Evolutionary conservation across 2,797 vertebrate genomes (phyloP).

Genomic region (Danio aesculapii): DNA sequence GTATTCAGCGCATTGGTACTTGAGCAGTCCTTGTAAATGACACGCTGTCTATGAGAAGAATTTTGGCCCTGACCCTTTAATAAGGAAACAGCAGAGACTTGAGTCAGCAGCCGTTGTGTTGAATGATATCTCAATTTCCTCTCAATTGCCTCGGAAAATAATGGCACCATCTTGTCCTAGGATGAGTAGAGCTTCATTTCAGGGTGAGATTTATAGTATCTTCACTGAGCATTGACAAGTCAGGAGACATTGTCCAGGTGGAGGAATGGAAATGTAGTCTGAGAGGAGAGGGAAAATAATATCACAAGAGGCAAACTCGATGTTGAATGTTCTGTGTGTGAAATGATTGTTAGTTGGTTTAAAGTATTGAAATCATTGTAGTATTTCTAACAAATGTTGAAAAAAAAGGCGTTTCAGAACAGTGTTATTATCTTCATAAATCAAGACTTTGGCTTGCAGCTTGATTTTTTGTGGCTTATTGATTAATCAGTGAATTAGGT

Average conservation of each 20-base stretch:
- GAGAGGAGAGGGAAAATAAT: not conserved
- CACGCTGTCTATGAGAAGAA: slow-evolving; percentile 14
- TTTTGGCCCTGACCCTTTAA: slow-evolving; percentile 73
- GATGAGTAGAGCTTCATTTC: slow-evolving; percentile 70
- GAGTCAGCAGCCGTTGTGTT: slow-evolving; percentile 78
- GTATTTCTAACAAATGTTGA: not conserved
- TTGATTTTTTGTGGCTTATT: not conserved
- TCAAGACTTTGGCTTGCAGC: slow-evolving; percentile 19
- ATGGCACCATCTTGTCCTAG: slow-evolving; percentile 72
- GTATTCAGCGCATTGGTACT: not conserved
- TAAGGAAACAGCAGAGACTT: slow-evolving; percentile 74
- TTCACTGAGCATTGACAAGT: slow-evolving; percentile 60
- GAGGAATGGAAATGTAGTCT: slow-evolving; percentile 30
- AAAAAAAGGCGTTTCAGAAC: not conserved
- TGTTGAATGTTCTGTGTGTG: not conserved
- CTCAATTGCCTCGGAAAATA: slow-evolving; percentile 73
- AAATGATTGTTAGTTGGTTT: not conserved
- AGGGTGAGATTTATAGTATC: slow-evolving; percentile 64
- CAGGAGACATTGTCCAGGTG: slow-evolving; percentile 54
- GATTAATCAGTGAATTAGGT: slow-evolving; percentile 8
- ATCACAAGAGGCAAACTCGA: not conserved
- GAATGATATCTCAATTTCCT: slow-evolving; percentile 82
- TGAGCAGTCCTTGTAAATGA: slow-evolving; percentile 23
- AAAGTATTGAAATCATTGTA: not conserved
- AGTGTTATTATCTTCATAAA: slow-evolving; percentile 12